A percentile compares a stretch with the other conserved stretches of the same genome.
Conservation (phyloP, 2,797 vertebrate genomes). For the Gymnoscopelus braueri region DNA sequence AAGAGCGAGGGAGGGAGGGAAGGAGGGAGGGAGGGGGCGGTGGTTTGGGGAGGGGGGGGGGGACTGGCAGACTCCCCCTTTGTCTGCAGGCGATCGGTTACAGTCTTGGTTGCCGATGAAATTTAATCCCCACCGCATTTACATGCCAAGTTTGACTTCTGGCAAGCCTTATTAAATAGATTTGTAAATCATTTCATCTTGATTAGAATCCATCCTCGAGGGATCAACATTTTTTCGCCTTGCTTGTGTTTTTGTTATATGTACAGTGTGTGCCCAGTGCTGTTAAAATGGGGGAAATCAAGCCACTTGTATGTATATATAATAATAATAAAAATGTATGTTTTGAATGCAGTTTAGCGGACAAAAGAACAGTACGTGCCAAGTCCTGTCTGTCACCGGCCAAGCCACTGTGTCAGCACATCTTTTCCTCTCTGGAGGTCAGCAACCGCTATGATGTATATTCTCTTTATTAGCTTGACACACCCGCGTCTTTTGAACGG, state of each 20-base stretch:
- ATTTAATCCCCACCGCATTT: conserved; percentile 81
- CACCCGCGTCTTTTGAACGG: conserved; percentile 65
- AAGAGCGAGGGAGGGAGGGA: conserved; percentile 40
- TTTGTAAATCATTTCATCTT: conserved; percentile 86
- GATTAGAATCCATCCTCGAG: conserved; percentile 81
- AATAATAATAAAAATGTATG: too few relatives aligned
- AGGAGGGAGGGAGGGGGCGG: background rate
- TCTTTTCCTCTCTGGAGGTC: conserved; percentile 69
- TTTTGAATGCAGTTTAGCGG: conserved; percentile 49
- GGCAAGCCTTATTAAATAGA: conserved; percentile 85
- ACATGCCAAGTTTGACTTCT: conserved; percentile 85
- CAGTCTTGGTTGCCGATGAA: conserved; percentile 83
- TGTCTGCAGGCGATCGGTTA: conserved; percentile 84
- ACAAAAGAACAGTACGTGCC: conserved; percentile 68
- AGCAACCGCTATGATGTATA: conserved; percentile 51
- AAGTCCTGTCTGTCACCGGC: conserved; percentile 65
- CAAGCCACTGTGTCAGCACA: conserved; percentile 70
- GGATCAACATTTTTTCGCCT: conserved; percentile 69
- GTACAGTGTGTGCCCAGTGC: conserved; percentile 63
- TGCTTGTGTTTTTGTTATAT: conserved; percentile 71
- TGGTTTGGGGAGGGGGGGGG: conserved; percentile 42
- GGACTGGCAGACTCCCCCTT: conserved; percentile 76
- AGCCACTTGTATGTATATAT: conserved; percentile 33
- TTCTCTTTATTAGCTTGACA: conserved; percentile 70
- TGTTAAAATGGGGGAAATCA: conserved; percentile 64